Evolutionary conservation across 2,113 vertebrate species (phyloP), one percentile per base, ranked within the genome.

Genomic region (Oreamnos americanus): DNA sequence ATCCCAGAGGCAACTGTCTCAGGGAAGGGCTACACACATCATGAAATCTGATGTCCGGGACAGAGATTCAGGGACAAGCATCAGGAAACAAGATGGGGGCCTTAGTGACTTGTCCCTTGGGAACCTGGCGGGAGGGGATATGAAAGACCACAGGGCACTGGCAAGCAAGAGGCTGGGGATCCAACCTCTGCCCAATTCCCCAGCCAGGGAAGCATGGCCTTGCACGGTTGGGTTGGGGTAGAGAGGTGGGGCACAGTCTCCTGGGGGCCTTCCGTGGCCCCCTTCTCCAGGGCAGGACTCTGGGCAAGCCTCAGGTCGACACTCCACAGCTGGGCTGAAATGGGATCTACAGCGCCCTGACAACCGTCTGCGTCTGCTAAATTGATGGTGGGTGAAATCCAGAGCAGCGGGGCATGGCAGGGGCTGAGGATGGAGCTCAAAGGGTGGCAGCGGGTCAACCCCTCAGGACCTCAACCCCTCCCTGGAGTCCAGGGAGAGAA

Each of bases 301-400:
- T 64, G 55, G 17, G 84, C 78, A 74, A 55, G 62, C 87, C 64
- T 33, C 33, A n/a, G 58, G 89, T 81, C 49, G 7, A 28, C 53
- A 47, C 78, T 33, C 45, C 62, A 2, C 64, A 2, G 25, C 25
- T 1, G 0, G 25, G 33, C 45, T 88, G 97, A 96, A 97, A 97
- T 12, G 74, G 94, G 91, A 98, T 57, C 92, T 51, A 10, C 36
- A 1, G n/a, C 8, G 60, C 71, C 89, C 93, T 83, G 71, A 86
- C 71, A 94, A 94, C 36, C 5, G 64, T 62, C 23, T 0, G 9
- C 49, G 58, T 62, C 23, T 0, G 9, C 53, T 98, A 89, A 92
- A 96, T 97, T 96, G 86, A 97, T 98, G 93, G 58, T 1, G 12
- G 43, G 60, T 92, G 83, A 33, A 25, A 60, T 51, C n/a, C 90